Evolutionary conservation across 2,888 invertebrate genomes (phyloP).

Genomic region (Embidobia sp.): DNA sequence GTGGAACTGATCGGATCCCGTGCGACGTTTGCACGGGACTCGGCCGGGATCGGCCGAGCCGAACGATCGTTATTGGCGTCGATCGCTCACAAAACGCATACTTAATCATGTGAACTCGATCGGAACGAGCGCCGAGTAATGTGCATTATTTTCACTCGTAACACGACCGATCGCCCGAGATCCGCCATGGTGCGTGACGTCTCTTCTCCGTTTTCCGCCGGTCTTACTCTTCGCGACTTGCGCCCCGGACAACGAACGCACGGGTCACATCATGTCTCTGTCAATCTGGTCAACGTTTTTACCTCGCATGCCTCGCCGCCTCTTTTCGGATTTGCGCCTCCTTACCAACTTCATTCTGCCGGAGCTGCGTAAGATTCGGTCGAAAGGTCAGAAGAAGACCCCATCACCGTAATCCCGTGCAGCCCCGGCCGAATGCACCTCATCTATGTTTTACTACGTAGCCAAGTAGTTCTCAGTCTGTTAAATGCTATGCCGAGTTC

Average conservation of each 20-base stretch:
- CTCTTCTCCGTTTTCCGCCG: constrained; percentile 47
- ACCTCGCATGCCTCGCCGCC: constrained; percentile 68
- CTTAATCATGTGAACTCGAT: constrained; percentile 53
- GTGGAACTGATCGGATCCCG: constrained; percentile 61
- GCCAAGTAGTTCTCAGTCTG: constrained; percentile 26
- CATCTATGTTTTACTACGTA: constrained; percentile 10
- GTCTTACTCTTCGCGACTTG: constrained; percentile 53
- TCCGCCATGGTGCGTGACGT: constrained; percentile 48
- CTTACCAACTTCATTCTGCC: too few species aligned
- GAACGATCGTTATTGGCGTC: constrained; percentile 42
- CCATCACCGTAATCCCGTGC: constrained; percentile 24
- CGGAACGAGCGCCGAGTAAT: constrained; percentile 29
- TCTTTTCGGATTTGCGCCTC: neutral
- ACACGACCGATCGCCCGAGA: constrained; percentile 39
- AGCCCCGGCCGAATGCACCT: constrained; percentile 12
- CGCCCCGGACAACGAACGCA: constrained; percentile 38
- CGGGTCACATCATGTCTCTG: constrained; percentile 75
- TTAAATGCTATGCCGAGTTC: constrained; percentile 1
- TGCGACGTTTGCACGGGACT: too few species aligned
- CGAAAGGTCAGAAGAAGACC: neutral
- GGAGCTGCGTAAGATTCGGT: constrained; percentile 19
- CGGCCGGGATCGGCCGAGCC: constrained; percentile 16
- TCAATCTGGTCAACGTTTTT: constrained; percentile 75
- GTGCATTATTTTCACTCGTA: constrained; percentile 35
- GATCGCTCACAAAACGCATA: constrained; percentile 54